Conservation (phyloP, 2,888 invertebrate species). For the Hipparchia semele region DNA sequence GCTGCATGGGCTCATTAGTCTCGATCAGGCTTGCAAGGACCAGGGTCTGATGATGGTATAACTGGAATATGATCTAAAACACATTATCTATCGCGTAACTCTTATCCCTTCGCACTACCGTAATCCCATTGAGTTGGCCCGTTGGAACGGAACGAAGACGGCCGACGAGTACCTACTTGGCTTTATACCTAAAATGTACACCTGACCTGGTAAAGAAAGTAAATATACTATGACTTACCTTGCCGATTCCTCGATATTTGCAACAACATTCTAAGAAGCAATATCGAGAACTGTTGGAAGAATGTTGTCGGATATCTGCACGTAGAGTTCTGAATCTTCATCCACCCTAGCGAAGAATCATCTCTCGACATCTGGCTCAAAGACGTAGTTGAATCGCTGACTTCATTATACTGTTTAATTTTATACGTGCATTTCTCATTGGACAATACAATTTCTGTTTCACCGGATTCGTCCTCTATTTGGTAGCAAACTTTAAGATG, state of each 20-base stretch:
- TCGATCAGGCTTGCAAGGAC: no score
- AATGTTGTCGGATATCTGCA: slow-evolving; percentile 75
- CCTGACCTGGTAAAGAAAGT: no score
- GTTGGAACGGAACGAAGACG: no score
- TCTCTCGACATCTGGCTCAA: slow-evolving; percentile 65
- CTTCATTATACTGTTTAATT: slow-evolving; percentile 63
- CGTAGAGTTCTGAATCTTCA: slow-evolving; percentile 79
- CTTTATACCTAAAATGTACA: no score
- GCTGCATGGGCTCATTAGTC: no score
- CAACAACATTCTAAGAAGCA: slow-evolving; percentile 83
- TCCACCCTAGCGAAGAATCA: slow-evolving; percentile 72
- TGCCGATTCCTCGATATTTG: slow-evolving; percentile 83
- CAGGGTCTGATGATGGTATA: no score
- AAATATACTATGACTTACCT: slow-evolving; percentile 57
- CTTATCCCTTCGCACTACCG: no score
- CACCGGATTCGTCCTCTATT: slow-evolving; percentile 59
- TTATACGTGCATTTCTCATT: slow-evolving; percentile 71
- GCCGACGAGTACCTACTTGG: no score
- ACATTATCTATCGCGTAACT: no score
- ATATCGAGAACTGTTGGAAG: slow-evolving; percentile 83
- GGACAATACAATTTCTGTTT: slow-evolving; percentile 68
- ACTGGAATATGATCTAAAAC: no score
- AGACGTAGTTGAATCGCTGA: slow-evolving; percentile 64
- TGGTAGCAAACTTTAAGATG: slow-evolving; percentile 71
- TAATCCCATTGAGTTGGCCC: no score